A percentile compares a stretch with the other conserved stretches of the same genome.
Evolutionary conservation across 1,140 invertebrate genomes (phyloP).

Genomic region (Palaemon carinicauda): DNA sequence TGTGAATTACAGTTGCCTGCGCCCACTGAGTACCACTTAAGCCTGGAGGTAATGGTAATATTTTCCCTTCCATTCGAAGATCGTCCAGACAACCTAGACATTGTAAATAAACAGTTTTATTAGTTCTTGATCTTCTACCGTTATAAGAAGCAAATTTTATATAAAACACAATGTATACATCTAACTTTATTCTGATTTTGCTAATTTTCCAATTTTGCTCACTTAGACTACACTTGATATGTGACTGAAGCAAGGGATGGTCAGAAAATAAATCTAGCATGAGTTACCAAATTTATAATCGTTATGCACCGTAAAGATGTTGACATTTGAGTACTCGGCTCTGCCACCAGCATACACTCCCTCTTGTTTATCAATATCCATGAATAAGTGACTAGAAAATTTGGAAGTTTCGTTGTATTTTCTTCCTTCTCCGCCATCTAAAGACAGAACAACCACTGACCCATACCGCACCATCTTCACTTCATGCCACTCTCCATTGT

Average conservation of each 20-base stretch:
- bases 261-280: background rate
- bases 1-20: constrained; percentile 88
- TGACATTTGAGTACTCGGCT: constrained; percentile 90
- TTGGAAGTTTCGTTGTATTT: constrained; percentile 93
- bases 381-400: constrained; percentile 89
- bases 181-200: too few relatives aligned
- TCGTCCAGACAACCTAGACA: constrained; percentile 81
- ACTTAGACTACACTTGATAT: background rate
- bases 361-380: constrained; percentile 92
- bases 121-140: too few relatives aligned
- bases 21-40: constrained; percentile 96
- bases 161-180: too few relatives aligned
- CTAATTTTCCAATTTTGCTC: too few relatives aligned
- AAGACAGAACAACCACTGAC: constrained; percentile 88
- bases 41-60: constrained; percentile 88
- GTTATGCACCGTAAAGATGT: constrained; percentile 93
- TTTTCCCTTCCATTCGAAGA: constrained; percentile 88
- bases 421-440: constrained; percentile 94
- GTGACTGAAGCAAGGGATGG: background rate
- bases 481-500: constrained; percentile 97
- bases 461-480: constrained; percentile 84
- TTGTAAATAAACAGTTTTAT: too few relatives aligned
- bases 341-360: constrained; percentile 94
- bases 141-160: too few relatives aligned
- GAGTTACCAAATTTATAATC: constrained; percentile 88